Evolutionary conservation across 2,888 invertebrate species (phyloP), one percentile per base, ranked within the genome.

Genomic region (Nomada lathburiana): DNA sequence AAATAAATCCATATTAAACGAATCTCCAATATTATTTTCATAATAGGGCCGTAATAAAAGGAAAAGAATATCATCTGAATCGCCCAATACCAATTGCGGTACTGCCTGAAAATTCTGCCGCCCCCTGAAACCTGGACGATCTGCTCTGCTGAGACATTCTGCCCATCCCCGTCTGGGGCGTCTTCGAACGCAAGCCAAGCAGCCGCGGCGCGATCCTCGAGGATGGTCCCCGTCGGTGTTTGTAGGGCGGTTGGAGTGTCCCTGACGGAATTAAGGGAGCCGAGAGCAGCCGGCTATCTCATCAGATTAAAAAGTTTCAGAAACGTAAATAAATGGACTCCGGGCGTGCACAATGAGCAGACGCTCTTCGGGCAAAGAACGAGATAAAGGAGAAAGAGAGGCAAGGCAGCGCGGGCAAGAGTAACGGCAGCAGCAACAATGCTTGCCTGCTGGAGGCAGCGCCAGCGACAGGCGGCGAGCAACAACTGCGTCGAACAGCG

Each of bases 301-400:
- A 91, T 92, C 89, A 82, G 91, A 92, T 92, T 92, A 92, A 92
- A 90, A 92, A 90, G 90, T 91, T 89, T 89, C 86, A 77, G 86
- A 87, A 88, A 89, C 91, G 87, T 88, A 89, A 89, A 90, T 90
- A 89, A 89, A 90, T 90, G 90, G 88, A 86, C 86, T 86, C 73
- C 42, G 44, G 44, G 20, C 73, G 82, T 76, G 83, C 60, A 89
- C 89, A 89, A 89, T 83, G 83, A 78, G 68, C 78, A 64, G 75
- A 69, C 82, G 70, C 53, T 64, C 44, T 36, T 9, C 20, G 20
- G 47, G 29, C 29, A 47, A 57, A 53, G 64, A 23, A 2, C 13
- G 53, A 23, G 23, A 23, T 10, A 42, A 29, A 36, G 47, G 16
- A n/a, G 59, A 36, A 20, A 73, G 47, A 57, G 70, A 64, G 62